Conservation (phyloP, 2,113 vertebrate species). For the Zosterops lateralis region DNA sequence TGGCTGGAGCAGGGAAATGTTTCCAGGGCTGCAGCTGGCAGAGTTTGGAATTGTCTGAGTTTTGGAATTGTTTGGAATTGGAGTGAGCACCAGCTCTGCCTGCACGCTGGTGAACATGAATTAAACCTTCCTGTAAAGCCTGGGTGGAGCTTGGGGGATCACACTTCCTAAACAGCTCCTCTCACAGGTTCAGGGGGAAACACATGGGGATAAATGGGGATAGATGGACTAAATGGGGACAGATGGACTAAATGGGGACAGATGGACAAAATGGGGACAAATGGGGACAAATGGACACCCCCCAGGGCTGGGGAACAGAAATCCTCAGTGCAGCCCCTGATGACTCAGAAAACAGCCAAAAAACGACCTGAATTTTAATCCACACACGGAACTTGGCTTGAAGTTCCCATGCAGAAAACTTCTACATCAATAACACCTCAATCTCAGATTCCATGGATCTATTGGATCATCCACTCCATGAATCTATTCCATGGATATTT, state of each 20-base stretch:
- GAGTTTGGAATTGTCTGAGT: not conserved
- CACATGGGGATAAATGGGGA: rapidly evolving
- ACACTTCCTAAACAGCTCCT: not conserved
- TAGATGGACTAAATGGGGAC: not conserved
- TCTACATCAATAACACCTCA: rapidly evolving
- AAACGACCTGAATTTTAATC: too few relatives aligned
- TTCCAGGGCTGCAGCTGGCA: not conserved
- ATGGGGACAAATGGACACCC: too few relatives aligned
- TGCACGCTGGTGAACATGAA: rapidly evolving
- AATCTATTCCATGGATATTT: too few relatives aligned
- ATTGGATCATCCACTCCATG: too few relatives aligned
- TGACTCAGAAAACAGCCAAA: not conserved
- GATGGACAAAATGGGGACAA: rapidly evolving
- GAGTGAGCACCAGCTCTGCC: not conserved
- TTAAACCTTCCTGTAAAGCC: not conserved
- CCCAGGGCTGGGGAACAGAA: not conserved
- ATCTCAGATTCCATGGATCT: rapidly evolving
- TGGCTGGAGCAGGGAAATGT: not conserved
- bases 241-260: too few relatives aligned
- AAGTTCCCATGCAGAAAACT: not conserved
- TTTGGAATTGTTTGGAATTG: not conserved
- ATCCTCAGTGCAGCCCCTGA: rapidly evolving
- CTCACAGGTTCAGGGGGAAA: rapidly evolving
- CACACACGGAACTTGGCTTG: rapidly evolving
- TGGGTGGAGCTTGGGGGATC: not conserved